A percentile compares a stretch with the other conserved stretches of the same genome.
These are phyloP conservation scores for Chlamydotis undulata DNA, from an alignment of 2,113 vertebrate species.

Conservation along the genomic window DNA sequence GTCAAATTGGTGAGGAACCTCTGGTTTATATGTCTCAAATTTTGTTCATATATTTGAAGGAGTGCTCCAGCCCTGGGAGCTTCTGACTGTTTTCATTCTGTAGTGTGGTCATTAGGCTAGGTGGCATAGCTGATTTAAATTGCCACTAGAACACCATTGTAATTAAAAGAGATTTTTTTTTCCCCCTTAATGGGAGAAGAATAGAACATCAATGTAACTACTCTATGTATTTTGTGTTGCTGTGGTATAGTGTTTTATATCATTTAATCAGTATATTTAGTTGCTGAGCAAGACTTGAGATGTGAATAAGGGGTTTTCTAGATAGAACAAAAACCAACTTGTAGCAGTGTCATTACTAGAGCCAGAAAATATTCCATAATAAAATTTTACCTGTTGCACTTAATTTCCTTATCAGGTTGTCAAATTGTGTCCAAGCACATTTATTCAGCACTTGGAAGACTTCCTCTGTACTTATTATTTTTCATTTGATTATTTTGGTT, in stretches of 20 bases:
- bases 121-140: background rate
- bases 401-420: background rate
- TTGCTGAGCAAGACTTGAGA: background rate
- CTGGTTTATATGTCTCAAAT: background rate
- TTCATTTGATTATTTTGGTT: background rate
- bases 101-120: background rate
- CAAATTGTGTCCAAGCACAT: background rate
- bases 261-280: background rate
- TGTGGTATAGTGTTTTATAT: background rate
- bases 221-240: background rate
- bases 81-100: background rate
- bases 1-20: background rate
- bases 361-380: background rate
- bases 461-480: background rate
- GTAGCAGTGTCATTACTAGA: background rate
- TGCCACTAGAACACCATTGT: accelerated
- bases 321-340: background rate
- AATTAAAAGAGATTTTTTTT: background rate
- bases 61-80: background rate
- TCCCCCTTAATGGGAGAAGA: background rate
- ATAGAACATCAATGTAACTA: background rate
- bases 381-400: background rate
- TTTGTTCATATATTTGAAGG: background rate
- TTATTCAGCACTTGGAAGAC: background rate
- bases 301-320: background rate